A percentile compares a stretch with the other conserved stretches of the same genome.
phyloP scores from a whole-genome alignment of 2,888 invertebrate species.

The Penaeus monodon region DNA sequence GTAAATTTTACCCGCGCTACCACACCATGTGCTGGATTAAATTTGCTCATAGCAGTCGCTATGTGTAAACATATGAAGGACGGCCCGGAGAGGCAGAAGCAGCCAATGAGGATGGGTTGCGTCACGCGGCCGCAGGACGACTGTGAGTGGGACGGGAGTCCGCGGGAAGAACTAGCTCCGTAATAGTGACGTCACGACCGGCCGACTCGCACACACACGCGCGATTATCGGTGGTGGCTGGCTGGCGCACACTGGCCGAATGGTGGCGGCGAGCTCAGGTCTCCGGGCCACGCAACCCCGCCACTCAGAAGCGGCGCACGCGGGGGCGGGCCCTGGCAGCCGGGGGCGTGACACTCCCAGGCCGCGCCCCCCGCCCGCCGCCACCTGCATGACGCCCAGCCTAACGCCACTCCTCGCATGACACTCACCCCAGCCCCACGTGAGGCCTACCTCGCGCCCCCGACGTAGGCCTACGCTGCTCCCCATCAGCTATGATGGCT shows the following conservation, averaged over 20 bases:
- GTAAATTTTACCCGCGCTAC: constrained; percentile 65
- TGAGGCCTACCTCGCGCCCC: constrained; percentile 33
- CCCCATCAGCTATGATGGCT: background rate
- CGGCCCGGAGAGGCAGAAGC: constrained; percentile 61
- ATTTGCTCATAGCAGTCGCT: constrained; percentile 65
- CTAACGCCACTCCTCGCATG: constrained; percentile 28
- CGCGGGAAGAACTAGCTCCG: constrained; percentile 63
- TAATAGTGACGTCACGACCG: constrained; percentile 63
- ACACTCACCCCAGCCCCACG: constrained; percentile 26
- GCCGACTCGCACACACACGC: constrained; percentile 50
- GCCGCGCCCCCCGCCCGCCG: constrained; percentile 42
- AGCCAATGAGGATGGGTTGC: constrained; percentile 65
- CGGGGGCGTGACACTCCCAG: constrained; percentile 46
- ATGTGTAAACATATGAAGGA: constrained; percentile 64
- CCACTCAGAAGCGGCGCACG: constrained; percentile 46
- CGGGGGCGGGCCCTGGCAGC: constrained; percentile 43
- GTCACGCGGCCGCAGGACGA: constrained; percentile 65
- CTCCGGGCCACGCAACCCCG: constrained; percentile 46
- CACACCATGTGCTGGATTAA: constrained; percentile 65
- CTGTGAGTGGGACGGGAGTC: constrained; percentile 62
- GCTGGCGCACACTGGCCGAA: constrained; percentile 59
- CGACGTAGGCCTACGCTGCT: background rate
- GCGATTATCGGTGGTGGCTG: constrained; percentile 52
- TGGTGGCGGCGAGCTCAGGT: constrained; percentile 44
- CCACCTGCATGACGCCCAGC: constrained; percentile 36